Evolutionary conservation across 2,113 vertebrate genomes (phyloP).

Genomic region (Poicephalus meyeri): DNA sequence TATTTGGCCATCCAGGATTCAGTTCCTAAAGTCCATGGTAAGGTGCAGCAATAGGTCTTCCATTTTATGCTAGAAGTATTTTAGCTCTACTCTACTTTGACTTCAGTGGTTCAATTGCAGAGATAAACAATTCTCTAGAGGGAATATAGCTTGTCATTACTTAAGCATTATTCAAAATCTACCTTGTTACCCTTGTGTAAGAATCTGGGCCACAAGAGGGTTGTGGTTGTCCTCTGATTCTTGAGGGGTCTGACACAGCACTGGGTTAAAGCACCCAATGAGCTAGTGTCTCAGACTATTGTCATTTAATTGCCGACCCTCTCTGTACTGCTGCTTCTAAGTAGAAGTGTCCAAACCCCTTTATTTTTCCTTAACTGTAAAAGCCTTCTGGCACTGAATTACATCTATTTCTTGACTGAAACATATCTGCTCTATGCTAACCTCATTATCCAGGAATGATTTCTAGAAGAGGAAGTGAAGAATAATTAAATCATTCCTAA

Average conservation of each 20-base stretch:
- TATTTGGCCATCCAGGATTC: neutral
- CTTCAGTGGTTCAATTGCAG: constrained; percentile 20
- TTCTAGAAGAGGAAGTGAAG: constrained; percentile 64
- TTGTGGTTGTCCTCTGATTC: neutral
- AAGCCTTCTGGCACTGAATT: constrained; percentile 62
- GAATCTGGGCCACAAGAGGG: neutral
- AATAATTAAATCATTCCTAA: constrained; percentile 71
- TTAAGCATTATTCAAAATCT: constrained; percentile 6
- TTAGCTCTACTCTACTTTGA: neutral
- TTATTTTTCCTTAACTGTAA: neutral
- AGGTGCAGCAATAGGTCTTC: neutral
- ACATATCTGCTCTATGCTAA: constrained; percentile 66
- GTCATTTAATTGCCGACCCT: neutral
- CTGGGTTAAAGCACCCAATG: neutral
- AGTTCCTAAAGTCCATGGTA: neutral
- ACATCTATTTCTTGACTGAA: constrained; percentile 57
- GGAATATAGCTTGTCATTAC: neutral
- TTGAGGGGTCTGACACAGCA: neutral
- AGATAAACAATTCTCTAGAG: constrained; percentile 31
- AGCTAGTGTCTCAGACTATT: neutral
- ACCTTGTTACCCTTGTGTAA: neutral
- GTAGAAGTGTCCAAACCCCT: neutral
- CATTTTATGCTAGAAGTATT: neutral
- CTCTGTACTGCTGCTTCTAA: neutral
- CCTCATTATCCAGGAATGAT: constrained; percentile 66